phyloP scores from a whole-genome alignment of 2,113 vertebrate species.

The Nothoprocta pentlandii region DNA sequence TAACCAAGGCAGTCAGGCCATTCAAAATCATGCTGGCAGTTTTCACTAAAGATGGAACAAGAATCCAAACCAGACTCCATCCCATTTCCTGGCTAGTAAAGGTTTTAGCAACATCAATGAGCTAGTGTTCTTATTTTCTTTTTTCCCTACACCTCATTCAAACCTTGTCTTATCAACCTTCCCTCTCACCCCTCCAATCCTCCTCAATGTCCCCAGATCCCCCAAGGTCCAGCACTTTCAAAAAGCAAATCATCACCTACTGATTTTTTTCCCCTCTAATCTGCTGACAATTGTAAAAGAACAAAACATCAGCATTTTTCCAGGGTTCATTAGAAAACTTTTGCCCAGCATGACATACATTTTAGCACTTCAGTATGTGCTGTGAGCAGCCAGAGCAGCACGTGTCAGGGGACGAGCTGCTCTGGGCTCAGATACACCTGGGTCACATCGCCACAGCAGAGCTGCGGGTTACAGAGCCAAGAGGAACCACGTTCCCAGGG shows the following conservation, averaged over 20 bases:
- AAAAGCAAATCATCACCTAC: neutral
- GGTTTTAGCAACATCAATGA: neutral
- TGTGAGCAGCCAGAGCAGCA: slow-evolving; percentile 18
- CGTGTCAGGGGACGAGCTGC: neutral
- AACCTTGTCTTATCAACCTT: neutral
- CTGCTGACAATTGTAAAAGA: neutral
- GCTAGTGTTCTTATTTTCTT: neutral
- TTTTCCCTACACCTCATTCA: neutral
- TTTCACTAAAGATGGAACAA: slow-evolving; percentile 19
- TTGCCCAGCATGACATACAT: neutral
- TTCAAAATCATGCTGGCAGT: neutral
- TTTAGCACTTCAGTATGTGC: neutral
- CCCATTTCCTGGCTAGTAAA: neutral
- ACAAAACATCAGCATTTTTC: slow-evolving; percentile 20
- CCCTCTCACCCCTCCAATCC: neutral
- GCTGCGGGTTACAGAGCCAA: neutral
- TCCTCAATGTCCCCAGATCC: neutral
- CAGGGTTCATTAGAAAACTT: neutral
- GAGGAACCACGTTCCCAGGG: neutral
- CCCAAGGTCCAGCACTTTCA: neutral
- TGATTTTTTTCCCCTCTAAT: neutral
- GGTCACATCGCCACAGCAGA: neutral
- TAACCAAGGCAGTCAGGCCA: slow-evolving; percentile 1
- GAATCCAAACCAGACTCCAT: neutral
- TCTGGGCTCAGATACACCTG: neutral